Evolutionary conservation across 2,888 invertebrate species (phyloP).

Genomic region (Macaria notata): DNA sequence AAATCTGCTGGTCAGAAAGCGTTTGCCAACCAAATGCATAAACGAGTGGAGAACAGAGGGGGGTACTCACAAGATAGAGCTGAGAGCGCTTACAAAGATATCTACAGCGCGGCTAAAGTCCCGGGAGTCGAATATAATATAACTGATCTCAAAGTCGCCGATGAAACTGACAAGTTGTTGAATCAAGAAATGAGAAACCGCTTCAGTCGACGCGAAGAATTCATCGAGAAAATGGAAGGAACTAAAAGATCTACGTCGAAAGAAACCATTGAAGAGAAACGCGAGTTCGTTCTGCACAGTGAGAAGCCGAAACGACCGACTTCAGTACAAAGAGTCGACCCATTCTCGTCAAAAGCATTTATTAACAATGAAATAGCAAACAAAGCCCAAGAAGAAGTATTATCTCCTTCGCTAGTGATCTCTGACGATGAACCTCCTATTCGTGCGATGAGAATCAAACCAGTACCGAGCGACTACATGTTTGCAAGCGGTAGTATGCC

Average conservation of each 20-base stretch:
- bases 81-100: conserved; percentile 71
- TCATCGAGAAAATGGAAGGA: conserved; percentile 59
- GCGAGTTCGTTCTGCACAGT: conserved; percentile 58
- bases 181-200: conserved; percentile 69
- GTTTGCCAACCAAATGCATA: conserved; percentile 77
- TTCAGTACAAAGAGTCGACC: conserved; percentile 66
- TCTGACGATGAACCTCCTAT: conserved; percentile 65
- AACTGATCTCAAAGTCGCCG: conserved; percentile 77
- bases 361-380: conserved; percentile 62
- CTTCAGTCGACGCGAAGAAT: conserved; percentile 68
- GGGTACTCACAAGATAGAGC: conserved; percentile 66
- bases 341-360: conserved; percentile 70
- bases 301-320: conserved; percentile 67
- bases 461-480: conserved; percentile 59
- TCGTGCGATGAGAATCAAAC: conserved; percentile 64
- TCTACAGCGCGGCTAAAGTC: conserved; percentile 73
- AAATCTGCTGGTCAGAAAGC: conserved; percentile 75
- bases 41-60: conserved; percentile 77
- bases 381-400: conserved; percentile 54
- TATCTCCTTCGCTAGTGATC: conserved; percentile 54
- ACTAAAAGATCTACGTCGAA: conserved; percentile 63
- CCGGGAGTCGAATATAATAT: conserved; percentile 73
- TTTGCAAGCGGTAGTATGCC: conserved; percentile 75
- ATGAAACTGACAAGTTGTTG: conserved; percentile 75
- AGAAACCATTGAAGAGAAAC: conserved; percentile 62